These are phyloP conservation scores for Macquaria ambigua DNA, from an alignment of 2,113 vertebrate genomes.

Conservation along the genomic window DNA sequence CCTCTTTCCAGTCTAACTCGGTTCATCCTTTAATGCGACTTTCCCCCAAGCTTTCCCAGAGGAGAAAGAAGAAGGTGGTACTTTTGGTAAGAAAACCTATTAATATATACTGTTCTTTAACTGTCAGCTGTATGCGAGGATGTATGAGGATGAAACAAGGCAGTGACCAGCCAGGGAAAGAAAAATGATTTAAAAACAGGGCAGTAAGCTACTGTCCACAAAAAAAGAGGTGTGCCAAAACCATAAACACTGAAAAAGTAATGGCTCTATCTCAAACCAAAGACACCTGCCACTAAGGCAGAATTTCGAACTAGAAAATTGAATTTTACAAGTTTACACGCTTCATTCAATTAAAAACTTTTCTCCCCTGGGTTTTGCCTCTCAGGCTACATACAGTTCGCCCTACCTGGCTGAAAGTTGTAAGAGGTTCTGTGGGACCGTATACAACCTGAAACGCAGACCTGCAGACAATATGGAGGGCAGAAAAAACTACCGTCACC, in stretches of 20 bases:
- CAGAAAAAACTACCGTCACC: too few species aligned
- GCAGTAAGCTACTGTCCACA: background rate
- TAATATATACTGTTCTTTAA: background rate
- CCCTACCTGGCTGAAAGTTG: background rate
- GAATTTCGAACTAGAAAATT: too few species aligned
- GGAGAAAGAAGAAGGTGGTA: conserved; percentile 82
- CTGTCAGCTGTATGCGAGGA: background rate
- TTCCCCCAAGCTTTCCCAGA: conserved; percentile 81
- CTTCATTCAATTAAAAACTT: too few species aligned
- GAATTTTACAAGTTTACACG: too few species aligned
- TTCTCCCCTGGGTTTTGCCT: too few species aligned
- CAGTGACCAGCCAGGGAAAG: background rate
- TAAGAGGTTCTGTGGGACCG: too few species aligned
- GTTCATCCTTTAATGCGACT: conserved; percentile 86
- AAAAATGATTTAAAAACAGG: background rate
- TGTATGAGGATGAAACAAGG: too few species aligned
- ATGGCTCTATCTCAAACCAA: too few species aligned
- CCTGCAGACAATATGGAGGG: background rate
- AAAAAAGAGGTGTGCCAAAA: background rate
- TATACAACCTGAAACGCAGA: too few species aligned
- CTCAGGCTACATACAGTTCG: background rate
- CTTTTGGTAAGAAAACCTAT: conserved; percentile 72
- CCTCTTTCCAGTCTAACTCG: conserved; percentile 76
- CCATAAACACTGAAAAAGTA: background rate
- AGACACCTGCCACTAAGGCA: too few species aligned